Evolutionary conservation across 2,797 vertebrate species (phyloP).

Genomic region (Hyperoplus lanceolatus): DNA sequence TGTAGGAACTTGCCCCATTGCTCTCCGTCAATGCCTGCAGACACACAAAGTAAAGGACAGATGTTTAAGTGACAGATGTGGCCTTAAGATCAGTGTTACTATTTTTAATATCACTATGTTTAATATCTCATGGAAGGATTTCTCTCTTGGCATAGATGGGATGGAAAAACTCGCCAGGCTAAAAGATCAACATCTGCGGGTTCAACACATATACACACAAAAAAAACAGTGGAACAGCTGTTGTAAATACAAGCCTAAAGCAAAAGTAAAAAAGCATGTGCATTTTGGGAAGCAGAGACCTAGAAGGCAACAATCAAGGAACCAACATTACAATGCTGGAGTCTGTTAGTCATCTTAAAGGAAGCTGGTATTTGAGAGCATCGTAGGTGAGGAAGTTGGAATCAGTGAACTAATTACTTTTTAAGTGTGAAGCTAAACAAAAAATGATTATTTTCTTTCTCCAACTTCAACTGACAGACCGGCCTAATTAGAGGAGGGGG

Average conservation of each 20-base stretch:
- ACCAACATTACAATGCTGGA: constrained; percentile 30
- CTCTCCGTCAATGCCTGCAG: constrained; percentile 93
- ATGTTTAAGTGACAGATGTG: constrained; percentile 47
- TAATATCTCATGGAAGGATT: constrained; percentile 49
- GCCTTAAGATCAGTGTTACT: constrained; percentile 48
- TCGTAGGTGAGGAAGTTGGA: constrained; percentile 17
- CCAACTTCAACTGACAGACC: constrained; percentile 53
- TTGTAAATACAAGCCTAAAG: constrained; percentile 36
- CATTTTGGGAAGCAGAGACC: constrained; percentile 41
- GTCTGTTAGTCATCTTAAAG: constrained; percentile 50
- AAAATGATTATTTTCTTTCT: not conserved
- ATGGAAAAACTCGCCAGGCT: constrained; percentile 53
- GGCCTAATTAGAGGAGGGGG: constrained; percentile 17
- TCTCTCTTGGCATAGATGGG: constrained; percentile 43
- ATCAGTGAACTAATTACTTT: constrained; percentile 7
- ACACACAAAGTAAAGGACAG: constrained; percentile 44
- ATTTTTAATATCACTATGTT: constrained; percentile 38
- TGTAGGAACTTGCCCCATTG: constrained; percentile 99
- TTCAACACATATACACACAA: constrained; percentile 8
- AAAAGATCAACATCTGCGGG: constrained; percentile 43
- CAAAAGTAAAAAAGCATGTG: constrained; percentile 39
- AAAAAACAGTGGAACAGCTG: constrained; percentile 17
- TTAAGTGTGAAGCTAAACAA: constrained; percentile 3
- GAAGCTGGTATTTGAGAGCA: constrained; percentile 20
- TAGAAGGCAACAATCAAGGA: constrained; percentile 14